A percentile compares a stretch with the other conserved stretches of the same genome.
Evolutionary conservation across 2,113 vertebrate species (phyloP).

Genomic region (Daphoenositta chrysoptera): DNA sequence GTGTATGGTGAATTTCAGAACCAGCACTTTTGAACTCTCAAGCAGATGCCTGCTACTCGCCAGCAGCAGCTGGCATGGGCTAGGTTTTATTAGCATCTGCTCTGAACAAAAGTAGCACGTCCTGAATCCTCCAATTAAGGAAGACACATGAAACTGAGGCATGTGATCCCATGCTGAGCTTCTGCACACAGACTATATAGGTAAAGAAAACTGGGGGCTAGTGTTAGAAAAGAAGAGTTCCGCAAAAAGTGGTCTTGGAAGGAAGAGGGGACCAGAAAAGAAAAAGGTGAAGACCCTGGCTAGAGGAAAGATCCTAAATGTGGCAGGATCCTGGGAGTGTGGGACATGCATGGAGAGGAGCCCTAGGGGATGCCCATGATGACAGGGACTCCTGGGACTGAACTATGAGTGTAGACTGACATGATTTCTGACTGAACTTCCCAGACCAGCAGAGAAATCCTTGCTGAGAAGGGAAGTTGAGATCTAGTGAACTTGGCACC

Average conservation of each 20-base stretch:
- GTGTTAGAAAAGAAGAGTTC: not conserved
- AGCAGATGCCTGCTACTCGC: not conserved
- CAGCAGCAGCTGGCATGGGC: not conserved
- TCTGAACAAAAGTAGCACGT: not conserved
- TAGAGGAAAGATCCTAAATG: not conserved
- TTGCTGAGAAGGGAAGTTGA: not conserved
- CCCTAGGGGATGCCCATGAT: not conserved
- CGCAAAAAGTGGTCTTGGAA: not conserved
- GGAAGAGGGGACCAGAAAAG: not conserved
- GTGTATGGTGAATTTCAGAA: not conserved
- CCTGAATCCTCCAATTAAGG: not conserved
- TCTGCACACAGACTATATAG: not conserved
- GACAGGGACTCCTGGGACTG: not conserved
- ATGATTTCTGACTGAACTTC: not conserved
- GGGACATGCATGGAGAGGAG: fast-evolving
- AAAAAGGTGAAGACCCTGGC: not conserved
- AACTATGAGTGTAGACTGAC: too few species aligned
- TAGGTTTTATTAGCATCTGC: not conserved
- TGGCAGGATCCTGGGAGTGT: fast-evolving
- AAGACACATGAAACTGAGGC: not conserved
- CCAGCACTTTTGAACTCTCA: not conserved
- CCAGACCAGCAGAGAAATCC: not conserved
- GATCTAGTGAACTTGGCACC: not conserved
- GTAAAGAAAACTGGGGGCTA: not conserved
- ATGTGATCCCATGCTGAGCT: not conserved